Evolutionary conservation across 2,113 vertebrate genomes (phyloP), one percentile per base, ranked within the genome.

Genomic region (Asarcornis scutulata): DNA sequence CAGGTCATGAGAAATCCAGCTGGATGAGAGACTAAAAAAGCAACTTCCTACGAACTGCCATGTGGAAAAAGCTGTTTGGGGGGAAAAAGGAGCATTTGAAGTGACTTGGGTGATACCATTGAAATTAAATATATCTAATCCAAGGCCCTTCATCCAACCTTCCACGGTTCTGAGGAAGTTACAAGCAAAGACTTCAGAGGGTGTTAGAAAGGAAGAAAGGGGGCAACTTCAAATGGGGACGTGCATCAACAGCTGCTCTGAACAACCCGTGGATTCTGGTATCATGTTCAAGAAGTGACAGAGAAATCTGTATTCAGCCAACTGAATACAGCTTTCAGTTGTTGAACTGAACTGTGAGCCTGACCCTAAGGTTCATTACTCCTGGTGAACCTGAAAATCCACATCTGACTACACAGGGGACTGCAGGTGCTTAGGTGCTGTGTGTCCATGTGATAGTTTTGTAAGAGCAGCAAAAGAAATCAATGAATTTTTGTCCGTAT

Each of bases 1-100:
- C 46, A 72, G 80, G 56, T 63, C 83, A n/a, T 60, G 73, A 83
- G 91, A 84, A 96, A 93, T 88, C 87, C 83, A 88, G 60, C 90
- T 95, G 59, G 36, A 68, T 83, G 58, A 82, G 88, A 77, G 32
- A 72, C 76, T 69, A 69, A 78, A 79, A 52, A 94, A 75, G 73
- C 86, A 91, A 68, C 64, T 92, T 96, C 40, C 52, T 67, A 34
- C 78, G 83, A 92, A 44, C 62, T 92, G 74, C 86, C 73, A 72
- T 68, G 73, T 92, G 76, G 94, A 92, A 90, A 93, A 94, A 92
- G 52, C 88, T 90, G 59, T 86, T 55, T 50, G 31, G 59, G 34
- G 21, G 36, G 50, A 36, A 46, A 84, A 89, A 72, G 52, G 59
- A 67, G 27, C 38, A 31, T 42, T 89, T 88, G 44, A 67, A 87